Conservation (phyloP, 1,140 invertebrate genomes). For the Mercenaria mercenaria region DNA sequence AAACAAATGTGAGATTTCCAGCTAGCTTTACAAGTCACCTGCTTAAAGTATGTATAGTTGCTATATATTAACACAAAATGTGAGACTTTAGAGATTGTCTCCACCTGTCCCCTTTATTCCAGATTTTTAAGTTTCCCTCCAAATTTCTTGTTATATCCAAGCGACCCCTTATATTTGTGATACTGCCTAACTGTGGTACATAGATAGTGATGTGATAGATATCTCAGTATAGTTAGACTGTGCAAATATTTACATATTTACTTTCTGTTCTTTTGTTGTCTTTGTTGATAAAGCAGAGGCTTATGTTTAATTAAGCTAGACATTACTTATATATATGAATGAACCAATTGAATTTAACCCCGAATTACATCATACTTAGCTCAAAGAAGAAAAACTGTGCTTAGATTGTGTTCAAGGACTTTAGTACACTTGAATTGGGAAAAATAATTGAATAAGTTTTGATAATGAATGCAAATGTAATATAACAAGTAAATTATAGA, state of each 20-base stretch:
- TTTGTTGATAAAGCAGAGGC: background rate
- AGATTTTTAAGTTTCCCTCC: conserved; percentile 5
- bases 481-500: too few species aligned
- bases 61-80: too few species aligned
- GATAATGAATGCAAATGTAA: too few species aligned
- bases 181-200: conserved; percentile 16
- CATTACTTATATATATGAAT: background rate
- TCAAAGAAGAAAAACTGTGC: too few species aligned
- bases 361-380: too few species aligned
- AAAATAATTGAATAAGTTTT: too few species aligned
- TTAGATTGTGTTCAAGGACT: too few species aligned
- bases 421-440: too few species aligned
- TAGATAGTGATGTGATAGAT: background rate
- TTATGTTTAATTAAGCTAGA: background rate
- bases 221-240: conserved; percentile 5
- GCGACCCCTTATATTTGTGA: background rate
- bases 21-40: background rate
- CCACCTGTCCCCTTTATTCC: background rate
- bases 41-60: background rate
- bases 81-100: too few species aligned
- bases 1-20: background rate
- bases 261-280: background rate
- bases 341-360: too few species aligned
- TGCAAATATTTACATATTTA: conserved; percentile 24
- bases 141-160: background rate